phyloP scores from a whole-genome alignment of 2,888 invertebrate species.

The Aphodius granarius region DNA sequence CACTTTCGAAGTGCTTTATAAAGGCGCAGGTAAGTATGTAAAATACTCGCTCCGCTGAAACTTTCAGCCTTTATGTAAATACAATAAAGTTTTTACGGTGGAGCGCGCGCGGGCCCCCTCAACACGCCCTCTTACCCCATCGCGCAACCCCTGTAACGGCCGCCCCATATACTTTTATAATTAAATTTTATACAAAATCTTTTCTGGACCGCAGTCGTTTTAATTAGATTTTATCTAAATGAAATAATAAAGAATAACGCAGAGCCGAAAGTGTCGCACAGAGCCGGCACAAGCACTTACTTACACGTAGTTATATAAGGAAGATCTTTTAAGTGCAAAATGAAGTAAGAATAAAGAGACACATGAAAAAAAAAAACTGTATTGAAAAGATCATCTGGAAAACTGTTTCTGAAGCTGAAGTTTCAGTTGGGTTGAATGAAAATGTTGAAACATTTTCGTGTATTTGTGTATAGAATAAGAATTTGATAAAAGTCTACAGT shows the following conservation, averaged over 20 bases:
- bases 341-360: too few relatives aligned
- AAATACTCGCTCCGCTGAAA: slow-evolving; percentile 19
- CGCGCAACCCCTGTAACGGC: neutral
- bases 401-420: too few relatives aligned
- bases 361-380: too few relatives aligned
- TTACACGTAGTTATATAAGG: neutral
- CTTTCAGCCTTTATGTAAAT: slow-evolving; percentile 19
- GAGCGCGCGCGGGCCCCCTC: neutral
- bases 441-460: too few relatives aligned
- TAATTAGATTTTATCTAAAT: slow-evolving; percentile 43
- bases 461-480: too few relatives aligned
- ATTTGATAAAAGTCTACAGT: neutral
- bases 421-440: too few relatives aligned
- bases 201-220: slow-evolving; percentile 38
- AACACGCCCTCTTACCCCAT: neutral
- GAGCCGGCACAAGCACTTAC: neutral
- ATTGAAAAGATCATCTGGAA: too few relatives aligned
- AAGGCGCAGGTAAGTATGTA: slow-evolving; percentile 20
- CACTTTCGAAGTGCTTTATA: slow-evolving; percentile 8
- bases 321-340: neutral
- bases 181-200: slow-evolving; percentile 42
- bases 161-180: slow-evolving; percentile 38
- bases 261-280: slow-evolving; percentile 22
- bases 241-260: slow-evolving; percentile 40
- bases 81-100: slow-evolving; percentile 18